Evolutionary conservation across 2,113 vertebrate species (phyloP).

Genomic region (Ranitomeya variabilis): DNA sequence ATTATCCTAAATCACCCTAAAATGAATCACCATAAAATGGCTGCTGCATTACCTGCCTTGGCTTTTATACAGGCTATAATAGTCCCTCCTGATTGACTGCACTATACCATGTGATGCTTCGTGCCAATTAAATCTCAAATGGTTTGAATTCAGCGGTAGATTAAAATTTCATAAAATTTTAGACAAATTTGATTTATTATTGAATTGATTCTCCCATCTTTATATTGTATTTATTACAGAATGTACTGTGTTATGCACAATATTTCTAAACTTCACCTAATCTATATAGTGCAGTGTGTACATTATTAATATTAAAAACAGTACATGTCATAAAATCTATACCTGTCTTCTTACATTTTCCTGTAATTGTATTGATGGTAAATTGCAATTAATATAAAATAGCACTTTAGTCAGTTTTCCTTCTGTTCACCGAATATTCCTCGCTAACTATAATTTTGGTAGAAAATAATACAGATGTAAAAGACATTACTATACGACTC

Average conservation of each 20-base stretch:
- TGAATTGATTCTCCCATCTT: too few relatives aligned
- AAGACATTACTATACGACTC: neutral
- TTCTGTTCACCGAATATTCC: neutral
- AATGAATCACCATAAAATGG: too few relatives aligned
- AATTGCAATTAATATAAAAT: constrained; percentile 16
- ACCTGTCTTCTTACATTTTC: constrained; percentile 4
- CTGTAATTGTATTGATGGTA: constrained; percentile 15
- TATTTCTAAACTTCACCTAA: neutral
- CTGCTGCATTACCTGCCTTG: too few relatives aligned
- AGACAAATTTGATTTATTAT: too few relatives aligned
- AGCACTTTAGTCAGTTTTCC: constrained; percentile 2
- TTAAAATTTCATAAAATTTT: too few relatives aligned
- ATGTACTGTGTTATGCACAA: neutral
- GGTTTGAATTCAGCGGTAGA: too few relatives aligned
- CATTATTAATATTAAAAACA: constrained; percentile 26
- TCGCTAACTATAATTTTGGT: neutral
- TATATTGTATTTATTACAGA: neutral
- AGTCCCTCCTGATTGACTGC: too few relatives aligned
- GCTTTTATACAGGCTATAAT: too few relatives aligned
- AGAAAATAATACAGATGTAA: neutral
- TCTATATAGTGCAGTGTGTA: neutral
- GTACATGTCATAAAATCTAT: constrained; percentile 28
- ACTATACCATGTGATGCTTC: too few relatives aligned
- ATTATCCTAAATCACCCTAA: too few relatives aligned
- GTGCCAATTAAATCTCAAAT: too few relatives aligned